phyloP scores from a whole-genome alignment of 2,888 invertebrate genomes.

The Habrosyne pyritoides region DNA sequence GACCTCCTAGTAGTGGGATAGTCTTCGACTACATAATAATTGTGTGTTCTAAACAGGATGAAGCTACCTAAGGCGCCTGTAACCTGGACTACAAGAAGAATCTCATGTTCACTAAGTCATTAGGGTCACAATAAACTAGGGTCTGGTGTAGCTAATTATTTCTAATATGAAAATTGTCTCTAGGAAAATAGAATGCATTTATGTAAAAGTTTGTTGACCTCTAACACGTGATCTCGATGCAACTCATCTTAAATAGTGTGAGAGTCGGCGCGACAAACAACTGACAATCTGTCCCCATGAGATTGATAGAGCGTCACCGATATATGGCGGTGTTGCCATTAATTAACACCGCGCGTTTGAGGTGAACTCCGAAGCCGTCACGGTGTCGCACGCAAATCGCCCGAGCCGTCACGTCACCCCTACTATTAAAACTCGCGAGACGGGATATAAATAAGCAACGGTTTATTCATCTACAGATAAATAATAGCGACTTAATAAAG shows the following conservation, averaged over 20 bases:
- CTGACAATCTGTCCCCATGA: slow-evolving; percentile 52
- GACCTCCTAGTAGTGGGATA: not conserved
- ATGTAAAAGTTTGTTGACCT: not conserved
- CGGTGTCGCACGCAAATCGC: slow-evolving; percentile 59
- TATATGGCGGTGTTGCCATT: slow-evolving; percentile 71
- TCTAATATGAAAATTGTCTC: not conserved
- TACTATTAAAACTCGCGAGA: slow-evolving; percentile 36
- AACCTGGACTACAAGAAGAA: not conserved
- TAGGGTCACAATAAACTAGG: not conserved
- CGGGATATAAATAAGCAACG: not conserved
- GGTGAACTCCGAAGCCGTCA: slow-evolving; percentile 48
- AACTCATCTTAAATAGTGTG: not conserved
- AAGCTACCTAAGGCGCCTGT: too few relatives aligned
- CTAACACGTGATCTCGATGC: not conserved
- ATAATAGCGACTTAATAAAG: too few relatives aligned
- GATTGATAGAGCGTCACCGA: slow-evolving; percentile 76
- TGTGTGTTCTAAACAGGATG: too few relatives aligned
- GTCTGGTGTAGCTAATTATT: not conserved
- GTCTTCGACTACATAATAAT: too few relatives aligned
- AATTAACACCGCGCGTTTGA: slow-evolving; percentile 65
- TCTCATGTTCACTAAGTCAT: not conserved
- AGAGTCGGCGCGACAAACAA: slow-evolving; percentile 56
- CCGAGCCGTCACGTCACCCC: slow-evolving; percentile 39
- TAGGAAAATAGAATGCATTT: not conserved
- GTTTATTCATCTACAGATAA: not conserved